phyloP scores from a whole-genome alignment of 2,113 vertebrate genomes.

The Callipepla squamata region DNA sequence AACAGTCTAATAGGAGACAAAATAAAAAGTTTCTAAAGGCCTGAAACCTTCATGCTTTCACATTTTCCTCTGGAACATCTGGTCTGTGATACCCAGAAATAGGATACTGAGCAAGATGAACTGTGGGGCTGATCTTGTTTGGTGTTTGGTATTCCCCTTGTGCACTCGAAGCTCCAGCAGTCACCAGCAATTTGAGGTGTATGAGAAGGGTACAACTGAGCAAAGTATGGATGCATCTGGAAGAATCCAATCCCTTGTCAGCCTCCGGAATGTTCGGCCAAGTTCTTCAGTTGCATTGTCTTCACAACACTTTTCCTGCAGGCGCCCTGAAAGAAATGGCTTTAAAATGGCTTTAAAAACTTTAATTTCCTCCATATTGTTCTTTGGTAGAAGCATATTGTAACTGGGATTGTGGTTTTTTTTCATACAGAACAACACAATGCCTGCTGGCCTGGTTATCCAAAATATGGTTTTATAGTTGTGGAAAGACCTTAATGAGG shows the following conservation, averaged over 20 bases:
- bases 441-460: slow-evolving; percentile 51
- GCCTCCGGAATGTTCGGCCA: not conserved
- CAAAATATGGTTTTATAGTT: slow-evolving; percentile 67
- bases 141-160: not conserved
- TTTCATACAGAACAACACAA: slow-evolving; percentile 42
- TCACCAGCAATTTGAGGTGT: not conserved
- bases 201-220: not conserved
- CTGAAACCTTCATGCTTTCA: not conserved
- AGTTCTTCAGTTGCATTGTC: not conserved
- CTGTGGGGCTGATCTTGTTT: not conserved
- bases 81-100: not conserved
- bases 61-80: not conserved
- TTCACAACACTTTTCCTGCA: not conserved
- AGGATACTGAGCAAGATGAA: not conserved
- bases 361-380: slow-evolving; percentile 27
- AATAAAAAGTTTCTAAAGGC: not conserved
- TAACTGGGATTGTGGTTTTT: not conserved
- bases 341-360: not conserved
- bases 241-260: not conserved
- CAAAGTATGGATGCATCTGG: not conserved
- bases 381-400: slow-evolving; percentile 19
- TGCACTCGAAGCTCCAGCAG: not conserved
- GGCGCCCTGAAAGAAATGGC: not conserved
- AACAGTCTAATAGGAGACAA: not conserved
- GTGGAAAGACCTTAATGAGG: slow-evolving; percentile 66